These are phyloP conservation scores for Ophioninae sp. DNA, from an alignment of 2,888 invertebrate species.

Conservation along the genomic window DNA sequence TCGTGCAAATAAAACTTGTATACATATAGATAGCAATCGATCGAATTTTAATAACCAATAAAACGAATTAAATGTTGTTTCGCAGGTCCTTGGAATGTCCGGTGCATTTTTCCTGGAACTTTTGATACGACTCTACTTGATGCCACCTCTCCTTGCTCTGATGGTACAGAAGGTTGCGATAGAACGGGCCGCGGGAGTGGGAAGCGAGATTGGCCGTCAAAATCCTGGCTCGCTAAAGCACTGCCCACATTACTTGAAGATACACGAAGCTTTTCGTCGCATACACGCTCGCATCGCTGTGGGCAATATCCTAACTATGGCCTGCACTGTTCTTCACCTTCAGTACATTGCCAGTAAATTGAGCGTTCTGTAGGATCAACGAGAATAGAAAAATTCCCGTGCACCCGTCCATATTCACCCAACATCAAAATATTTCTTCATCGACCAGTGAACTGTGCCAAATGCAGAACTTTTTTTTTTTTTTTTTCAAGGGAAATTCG, in stretches of 20 bases:
- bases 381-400: neutral
- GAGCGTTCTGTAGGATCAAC: conserved; percentile 72
- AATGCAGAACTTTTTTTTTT: no score
- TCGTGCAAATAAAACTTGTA: no score
- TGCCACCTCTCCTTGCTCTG: conserved; percentile 88
- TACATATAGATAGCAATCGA: neutral
- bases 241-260: conserved; percentile 90
- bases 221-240: conserved; percentile 87
- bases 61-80: conserved; percentile 70
- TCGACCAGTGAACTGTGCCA: no score
- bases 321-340: conserved; percentile 86
- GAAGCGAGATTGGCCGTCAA: conserved; percentile 89
- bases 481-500: no score
- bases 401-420: neutral
- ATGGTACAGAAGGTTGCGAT: conserved; percentile 89
- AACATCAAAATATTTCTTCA: no score
- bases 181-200: conserved; percentile 89
- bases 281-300: conserved; percentile 91
- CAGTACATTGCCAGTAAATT: conserved; percentile 85
- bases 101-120: conserved; percentile 88
- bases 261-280: conserved; percentile 88
- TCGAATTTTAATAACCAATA: neutral
- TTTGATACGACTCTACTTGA: conserved; percentile 88
- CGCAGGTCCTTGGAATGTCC: conserved; percentile 85
- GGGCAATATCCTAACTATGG: conserved; percentile 89